Percentiles rank a stretch among this genome's conserved stretches.
These are phyloP conservation scores for Notoglanidium macrostoma DNA, from an alignment of 2,797 vertebrate species.

Conservation along the genomic window DNA sequence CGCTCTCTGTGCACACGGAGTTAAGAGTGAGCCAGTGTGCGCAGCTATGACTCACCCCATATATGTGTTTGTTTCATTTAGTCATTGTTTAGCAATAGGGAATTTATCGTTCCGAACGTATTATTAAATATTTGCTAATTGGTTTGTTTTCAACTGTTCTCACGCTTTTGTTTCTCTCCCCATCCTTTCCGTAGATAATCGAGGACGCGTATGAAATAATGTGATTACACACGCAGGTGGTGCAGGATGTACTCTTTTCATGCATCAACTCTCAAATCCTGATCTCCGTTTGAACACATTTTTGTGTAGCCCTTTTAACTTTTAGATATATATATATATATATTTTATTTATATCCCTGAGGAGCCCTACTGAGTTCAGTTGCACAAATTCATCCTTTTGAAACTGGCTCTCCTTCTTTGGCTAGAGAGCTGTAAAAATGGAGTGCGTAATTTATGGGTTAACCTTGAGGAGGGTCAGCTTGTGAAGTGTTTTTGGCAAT, in stretches of 20 bases:
- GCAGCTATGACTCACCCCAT: not conserved
- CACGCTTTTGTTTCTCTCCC: not conserved
- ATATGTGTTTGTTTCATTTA: not conserved
- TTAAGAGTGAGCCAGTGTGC: not conserved
- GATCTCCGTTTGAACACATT: not conserved
- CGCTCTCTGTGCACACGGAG: not conserved
- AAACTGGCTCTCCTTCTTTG: not conserved
- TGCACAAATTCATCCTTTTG: not conserved
- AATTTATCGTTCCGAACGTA: not conserved
- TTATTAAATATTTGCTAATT: not conserved
- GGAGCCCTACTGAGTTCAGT: not conserved
- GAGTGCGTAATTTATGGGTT: constrained; percentile 11
- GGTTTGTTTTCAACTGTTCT: not conserved
- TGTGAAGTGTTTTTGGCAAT: not conserved
- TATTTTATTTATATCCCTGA: not conserved
- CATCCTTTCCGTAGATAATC: not conserved
- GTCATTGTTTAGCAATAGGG: not conserved
- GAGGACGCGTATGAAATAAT: not conserved
- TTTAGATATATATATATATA: not conserved
- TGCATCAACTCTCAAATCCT: not conserved
- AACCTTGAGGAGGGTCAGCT: constrained; percentile 19
- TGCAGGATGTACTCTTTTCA: not conserved
- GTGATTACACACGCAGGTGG: not conserved
- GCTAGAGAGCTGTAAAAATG: constrained; percentile 15
- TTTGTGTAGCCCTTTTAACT: not conserved